Conservation (phyloP, 2,797 vertebrate species). For the Enteromius argenteus region DNA sequence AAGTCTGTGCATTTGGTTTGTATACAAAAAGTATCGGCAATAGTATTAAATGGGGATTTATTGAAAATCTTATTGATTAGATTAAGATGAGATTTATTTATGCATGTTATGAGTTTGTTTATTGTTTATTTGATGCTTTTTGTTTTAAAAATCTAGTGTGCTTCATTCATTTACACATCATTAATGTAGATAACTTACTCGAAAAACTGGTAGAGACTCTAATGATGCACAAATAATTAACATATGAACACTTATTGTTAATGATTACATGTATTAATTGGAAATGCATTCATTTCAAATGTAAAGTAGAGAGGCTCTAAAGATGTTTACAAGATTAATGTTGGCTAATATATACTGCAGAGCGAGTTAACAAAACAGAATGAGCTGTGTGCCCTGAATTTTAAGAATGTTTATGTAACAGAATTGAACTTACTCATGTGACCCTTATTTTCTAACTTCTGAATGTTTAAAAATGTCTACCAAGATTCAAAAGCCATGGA, state of each 20-base stretch:
- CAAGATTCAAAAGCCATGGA: background rate
- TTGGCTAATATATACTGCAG: background rate
- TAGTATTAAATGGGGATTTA: background rate
- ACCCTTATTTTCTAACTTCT: background rate
- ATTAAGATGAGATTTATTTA: background rate
- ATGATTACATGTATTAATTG: background rate
- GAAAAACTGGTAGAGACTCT: background rate
- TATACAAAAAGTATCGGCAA: background rate
- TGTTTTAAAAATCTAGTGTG: background rate
- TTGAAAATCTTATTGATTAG: background rate
- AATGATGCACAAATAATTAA: background rate
- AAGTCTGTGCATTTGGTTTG: background rate
- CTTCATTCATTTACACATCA: background rate
- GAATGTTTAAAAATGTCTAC: background rate
- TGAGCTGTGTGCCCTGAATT: background rate
- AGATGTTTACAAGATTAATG: background rate
- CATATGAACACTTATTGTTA: background rate
- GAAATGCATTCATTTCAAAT: background rate
- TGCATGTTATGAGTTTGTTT: background rate
- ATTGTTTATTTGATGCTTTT: background rate
- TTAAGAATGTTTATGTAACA: conserved; percentile 5
- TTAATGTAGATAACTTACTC: background rate
- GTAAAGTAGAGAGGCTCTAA: background rate
- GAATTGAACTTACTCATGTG: background rate
- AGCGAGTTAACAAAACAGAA: background rate